These are phyloP conservation scores for Drosophila kurseongensis DNA, from an alignment of 1,140 invertebrate genomes.

Conservation along the genomic window DNA sequence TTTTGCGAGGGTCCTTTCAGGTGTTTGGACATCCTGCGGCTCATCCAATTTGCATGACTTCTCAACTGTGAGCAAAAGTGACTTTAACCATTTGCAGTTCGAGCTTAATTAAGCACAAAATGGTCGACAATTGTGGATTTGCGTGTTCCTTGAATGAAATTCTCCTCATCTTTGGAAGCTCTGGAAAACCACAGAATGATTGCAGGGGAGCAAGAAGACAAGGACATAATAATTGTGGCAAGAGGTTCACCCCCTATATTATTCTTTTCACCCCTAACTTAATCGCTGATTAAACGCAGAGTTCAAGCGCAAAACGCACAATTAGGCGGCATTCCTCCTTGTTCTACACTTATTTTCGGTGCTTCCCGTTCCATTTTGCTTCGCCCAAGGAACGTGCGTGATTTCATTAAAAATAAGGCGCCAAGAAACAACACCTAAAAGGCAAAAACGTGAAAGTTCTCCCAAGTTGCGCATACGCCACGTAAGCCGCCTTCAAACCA, in stretches of 20 bases:
- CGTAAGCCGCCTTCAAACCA: slow-evolving; percentile 6
- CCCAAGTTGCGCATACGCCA: slow-evolving; percentile 18
- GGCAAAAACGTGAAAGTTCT: slow-evolving; percentile 8
- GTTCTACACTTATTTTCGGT: neutral
- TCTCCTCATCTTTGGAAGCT: neutral
- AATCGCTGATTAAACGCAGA: slow-evolving; percentile 17
- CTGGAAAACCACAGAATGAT: neutral
- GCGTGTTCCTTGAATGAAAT: neutral
- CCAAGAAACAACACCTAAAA: slow-evolving; percentile 18
- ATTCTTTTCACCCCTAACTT: neutral
- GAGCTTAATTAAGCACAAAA: slow-evolving; percentile 15
- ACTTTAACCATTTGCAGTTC: neutral
- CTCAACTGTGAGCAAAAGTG: neutral
- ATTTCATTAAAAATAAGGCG: slow-evolving; percentile 42
- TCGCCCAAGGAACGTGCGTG: slow-evolving; percentile 21
- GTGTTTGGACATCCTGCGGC: neutral
- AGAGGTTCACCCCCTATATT: neutral
- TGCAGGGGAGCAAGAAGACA: neutral
- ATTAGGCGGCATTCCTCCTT: neutral
- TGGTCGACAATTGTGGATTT: slow-evolving; percentile 12
- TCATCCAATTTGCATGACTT: slow-evolving; percentile 19
- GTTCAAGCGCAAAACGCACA: slow-evolving; percentile 1
- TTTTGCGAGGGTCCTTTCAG: neutral
- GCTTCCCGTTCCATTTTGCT: too few species aligned
- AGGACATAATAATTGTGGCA: neutral